These are phyloP conservation scores for Pristiophorus japonicus DNA, from an alignment of 2,113 vertebrate species.

Conservation along the genomic window DNA sequence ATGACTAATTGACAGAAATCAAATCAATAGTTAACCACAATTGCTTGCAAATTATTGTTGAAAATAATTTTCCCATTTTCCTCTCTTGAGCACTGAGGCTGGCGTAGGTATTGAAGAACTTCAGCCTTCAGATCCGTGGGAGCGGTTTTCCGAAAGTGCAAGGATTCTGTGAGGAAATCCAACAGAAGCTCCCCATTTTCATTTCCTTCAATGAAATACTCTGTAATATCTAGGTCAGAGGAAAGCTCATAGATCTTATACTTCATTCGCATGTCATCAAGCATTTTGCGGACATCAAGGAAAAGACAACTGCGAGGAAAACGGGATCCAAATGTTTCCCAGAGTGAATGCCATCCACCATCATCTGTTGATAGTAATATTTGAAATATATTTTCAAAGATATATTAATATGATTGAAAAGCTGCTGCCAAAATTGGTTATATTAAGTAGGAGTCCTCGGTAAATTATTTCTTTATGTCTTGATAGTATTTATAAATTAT, in stretches of 20 bases:
- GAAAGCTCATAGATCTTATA: constrained; percentile 62
- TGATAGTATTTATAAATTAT: neutral
- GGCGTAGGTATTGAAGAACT: constrained; percentile 65
- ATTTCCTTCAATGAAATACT: constrained; percentile 75
- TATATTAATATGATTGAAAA: neutral
- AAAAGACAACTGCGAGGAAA: constrained; percentile 60
- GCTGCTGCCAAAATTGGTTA: neutral
- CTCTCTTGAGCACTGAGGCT: constrained; percentile 63
- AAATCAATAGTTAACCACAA: constrained; percentile 62
- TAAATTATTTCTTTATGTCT: neutral
- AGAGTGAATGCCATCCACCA: constrained; percentile 71
- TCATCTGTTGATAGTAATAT: constrained; percentile 51
- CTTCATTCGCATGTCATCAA: constrained; percentile 61
- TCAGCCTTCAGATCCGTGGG: constrained; percentile 57
- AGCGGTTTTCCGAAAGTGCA: neutral
- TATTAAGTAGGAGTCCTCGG: neutral
- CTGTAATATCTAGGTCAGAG: constrained; percentile 78
- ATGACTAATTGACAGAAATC: neutral
- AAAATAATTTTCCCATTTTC: constrained; percentile 72
- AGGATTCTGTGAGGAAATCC: constrained; percentile 79
- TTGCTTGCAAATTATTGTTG: constrained; percentile 68
- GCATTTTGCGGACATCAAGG: constrained; percentile 60
- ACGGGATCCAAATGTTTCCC: constrained; percentile 55
- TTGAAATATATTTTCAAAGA: neutral
- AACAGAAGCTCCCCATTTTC: constrained; percentile 73